A percentile compares a stretch with the other conserved stretches of the same genome.
Conservation (phyloP, 1,140 invertebrate species). For the Phocides pigmalion region DNA sequence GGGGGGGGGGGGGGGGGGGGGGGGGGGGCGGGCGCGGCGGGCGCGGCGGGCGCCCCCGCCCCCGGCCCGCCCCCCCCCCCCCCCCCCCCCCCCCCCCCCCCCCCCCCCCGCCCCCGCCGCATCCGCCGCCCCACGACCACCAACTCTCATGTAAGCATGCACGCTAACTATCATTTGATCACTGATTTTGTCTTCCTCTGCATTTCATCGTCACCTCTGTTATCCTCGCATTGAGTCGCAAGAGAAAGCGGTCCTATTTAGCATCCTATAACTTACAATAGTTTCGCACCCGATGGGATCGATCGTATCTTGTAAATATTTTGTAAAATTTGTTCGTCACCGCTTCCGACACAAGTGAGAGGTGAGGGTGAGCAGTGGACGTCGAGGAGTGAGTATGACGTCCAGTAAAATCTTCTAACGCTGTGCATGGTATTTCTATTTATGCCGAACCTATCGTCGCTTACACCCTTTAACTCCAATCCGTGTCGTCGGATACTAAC, state of each 20-base stretch:
- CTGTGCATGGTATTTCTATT: conserved; percentile 34
- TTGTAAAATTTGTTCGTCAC: background rate
- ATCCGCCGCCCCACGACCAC: conserved; percentile 58
- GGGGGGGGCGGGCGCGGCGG: conserved; percentile 68
- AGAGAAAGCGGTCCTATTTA: background rate
- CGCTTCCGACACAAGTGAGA: background rate
- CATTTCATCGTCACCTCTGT: background rate
- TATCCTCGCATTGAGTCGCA: background rate
- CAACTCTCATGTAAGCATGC: conserved; percentile 55
- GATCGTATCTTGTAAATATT: background rate
- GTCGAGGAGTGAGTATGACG: conserved; percentile 14
- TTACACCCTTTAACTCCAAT: conserved; percentile 6
- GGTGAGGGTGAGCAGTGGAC: background rate
- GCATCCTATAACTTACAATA: background rate
- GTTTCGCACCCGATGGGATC: background rate
- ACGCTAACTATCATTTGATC: background rate
- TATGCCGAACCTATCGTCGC: conserved; percentile 22
- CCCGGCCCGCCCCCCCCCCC: no score
- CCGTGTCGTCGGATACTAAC: conserved; percentile 10
- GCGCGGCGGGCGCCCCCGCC: conserved; percentile 46
- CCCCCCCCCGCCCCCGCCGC: conserved; percentile 57
- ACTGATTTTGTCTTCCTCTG: background rate
- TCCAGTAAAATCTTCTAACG: conserved; percentile 34
- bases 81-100: conserved; percentile 73
- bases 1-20: no score